Evolutionary conservation across 2,888 invertebrate species (phyloP), one percentile per base, ranked within the genome.

Genomic region (Oscheius onirici): DNA sequence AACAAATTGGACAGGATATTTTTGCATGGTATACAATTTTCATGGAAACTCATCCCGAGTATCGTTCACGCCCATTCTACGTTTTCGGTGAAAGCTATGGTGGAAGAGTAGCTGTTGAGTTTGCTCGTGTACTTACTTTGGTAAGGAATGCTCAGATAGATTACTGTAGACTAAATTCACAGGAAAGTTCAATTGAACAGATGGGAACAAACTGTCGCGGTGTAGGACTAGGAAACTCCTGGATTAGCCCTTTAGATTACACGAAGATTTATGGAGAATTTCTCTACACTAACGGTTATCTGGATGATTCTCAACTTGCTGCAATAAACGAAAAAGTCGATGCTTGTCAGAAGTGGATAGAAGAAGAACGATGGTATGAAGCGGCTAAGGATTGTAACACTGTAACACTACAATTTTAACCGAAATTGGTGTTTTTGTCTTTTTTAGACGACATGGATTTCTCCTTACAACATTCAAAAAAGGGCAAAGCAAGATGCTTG

Each of bases 51-150:
- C 90, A 92, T 85, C 91, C 93, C 0, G 91, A 92, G 83, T 94
- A 94, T 85, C 90, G 91, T 87, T 90, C 89, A 10, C 91, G 92
- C 0, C 93, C 94, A 0, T 89, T 94, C 43, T 95, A 94, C 87
- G 93, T 95, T 73, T 93, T 93, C 84, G 93, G 92, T 26, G 94
- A 95, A 88, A 94, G 94, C 0, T 95, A 95, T 88, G 95, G 95
- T 20, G 95, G 95, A 1, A 95, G 95, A 90, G 95, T 95, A 94
- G 92, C 93, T 0, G 92, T 93, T 0, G 93, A 93, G 84, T 94
- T 95, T 88, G 93, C 92, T 10, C 88, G 89, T 54, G 86, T 86
- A 28, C 84, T 91, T 41, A 83, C 88, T 70, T 86, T 89, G 84
- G 90, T 90, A 81, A 74, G 51, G 15, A 6, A 26, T 34, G n/a